Evolutionary conservation across 2,888 invertebrate genomes (phyloP), one percentile per base, ranked within the genome.

Genomic region (Oasisia sp.): DNA sequence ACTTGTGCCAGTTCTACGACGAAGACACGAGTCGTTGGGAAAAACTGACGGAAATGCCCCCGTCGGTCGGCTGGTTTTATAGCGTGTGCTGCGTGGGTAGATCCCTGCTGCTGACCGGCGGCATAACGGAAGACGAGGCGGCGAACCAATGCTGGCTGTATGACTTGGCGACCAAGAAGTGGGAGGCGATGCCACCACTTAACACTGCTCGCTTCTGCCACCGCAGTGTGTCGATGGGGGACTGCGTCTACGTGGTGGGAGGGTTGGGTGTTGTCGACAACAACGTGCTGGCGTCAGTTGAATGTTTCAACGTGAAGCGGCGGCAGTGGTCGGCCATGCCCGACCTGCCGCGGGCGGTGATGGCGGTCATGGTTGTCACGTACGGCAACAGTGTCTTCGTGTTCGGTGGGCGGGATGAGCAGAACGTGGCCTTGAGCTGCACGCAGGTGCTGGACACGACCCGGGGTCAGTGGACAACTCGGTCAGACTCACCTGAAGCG

Each of bases 31-130:
- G 38, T 38, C 44, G 32, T 32, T 93, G 93, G 93, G 93, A 93
- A 45, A 92, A 92, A 32, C 90, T 93, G 32, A 93, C 93, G 12
- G 92, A 93, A 89, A 90, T 93, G 91, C 93, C 93, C 9, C 89
- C 90, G 56, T 93, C 93, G 14, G 92, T 91, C 91, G 92, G 93
- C 93, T 92, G 92, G 92, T 92, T 93, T 89, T 93, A 93, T 92
- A 58, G 92, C 27, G 92, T 91, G 12, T 92, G 38, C 38, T 38
- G 38, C 38, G 38, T 38, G 38, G 38, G 38, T 38, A 38, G 38
- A 38, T 38, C 38, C 38, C 38, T 38, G 38, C 38, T 38, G 38
- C 38, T 38, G 38, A 38, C 38, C 38, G 38, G 38, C 38, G 38
- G 38, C 38, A 38, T 38, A 4, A 38, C 1, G 38, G 38, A 38